A percentile compares a stretch with the other conserved stretches of the same genome.
Conservation (phyloP, 2,113 vertebrate species). For the Corapipo altera region DNA sequence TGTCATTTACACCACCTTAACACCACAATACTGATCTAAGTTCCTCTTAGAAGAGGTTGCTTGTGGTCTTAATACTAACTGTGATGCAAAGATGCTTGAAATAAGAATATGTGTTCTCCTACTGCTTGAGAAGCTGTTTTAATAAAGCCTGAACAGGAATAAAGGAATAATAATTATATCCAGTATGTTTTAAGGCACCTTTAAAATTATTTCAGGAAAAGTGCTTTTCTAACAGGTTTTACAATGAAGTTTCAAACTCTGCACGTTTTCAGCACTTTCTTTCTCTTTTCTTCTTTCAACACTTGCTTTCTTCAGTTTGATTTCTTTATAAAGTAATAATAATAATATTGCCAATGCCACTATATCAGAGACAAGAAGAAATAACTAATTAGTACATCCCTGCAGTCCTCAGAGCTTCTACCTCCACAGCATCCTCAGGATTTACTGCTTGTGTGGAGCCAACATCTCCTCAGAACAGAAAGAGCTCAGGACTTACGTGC, state of each 20-base stretch:
- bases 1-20: not conserved
- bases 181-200: not conserved
- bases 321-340: not conserved
- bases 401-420: not conserved
- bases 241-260: not conserved
- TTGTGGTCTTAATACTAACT: not conserved
- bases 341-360: not conserved
- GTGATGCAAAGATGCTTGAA: not conserved
- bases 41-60: not conserved
- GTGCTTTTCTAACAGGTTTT: not conserved
- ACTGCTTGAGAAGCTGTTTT: not conserved
- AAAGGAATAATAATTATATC: not conserved
- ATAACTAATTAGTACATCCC: not conserved
- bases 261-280: not conserved
- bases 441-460: not conserved
- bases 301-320: not conserved
- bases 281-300: not conserved
- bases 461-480: not conserved
- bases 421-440: not conserved
- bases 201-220: not conserved
- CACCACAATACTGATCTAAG: not conserved
- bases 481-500: slow-evolving; percentile 81
- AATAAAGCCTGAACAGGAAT: not conserved
- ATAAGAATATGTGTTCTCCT: not conserved
- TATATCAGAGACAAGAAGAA: not conserved